Conservation (phyloP, 2,113 vertebrate genomes). For the Casuarius casuarius region DNA sequence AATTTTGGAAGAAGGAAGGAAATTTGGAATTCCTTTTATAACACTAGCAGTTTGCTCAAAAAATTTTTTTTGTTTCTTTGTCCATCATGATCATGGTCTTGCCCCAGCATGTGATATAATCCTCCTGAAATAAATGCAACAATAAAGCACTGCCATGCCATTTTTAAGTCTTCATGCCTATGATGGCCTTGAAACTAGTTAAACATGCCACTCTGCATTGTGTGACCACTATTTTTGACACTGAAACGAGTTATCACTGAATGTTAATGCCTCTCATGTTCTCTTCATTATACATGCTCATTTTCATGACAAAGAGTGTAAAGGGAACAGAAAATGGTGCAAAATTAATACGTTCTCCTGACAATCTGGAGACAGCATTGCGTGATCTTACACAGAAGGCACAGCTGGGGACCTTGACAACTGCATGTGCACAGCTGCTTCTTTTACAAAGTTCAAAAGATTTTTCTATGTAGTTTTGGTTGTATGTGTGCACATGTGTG, state of each 20-base stretch:
- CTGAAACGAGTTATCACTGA: conserved; percentile 48
- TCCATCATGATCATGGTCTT: not conserved
- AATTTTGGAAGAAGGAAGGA: not conserved
- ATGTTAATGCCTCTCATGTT: conserved; percentile 61
- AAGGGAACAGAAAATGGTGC: conserved; percentile 58
- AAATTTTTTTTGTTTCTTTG: not conserved
- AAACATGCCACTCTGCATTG: conserved; percentile 43
- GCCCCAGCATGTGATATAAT: not conserved
- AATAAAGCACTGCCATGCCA: not conserved
- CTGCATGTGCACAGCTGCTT: conserved; percentile 54
- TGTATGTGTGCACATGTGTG: not conserved
- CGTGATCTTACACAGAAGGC: conserved; percentile 52
- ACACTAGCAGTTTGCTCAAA: not conserved
- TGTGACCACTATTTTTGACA: conserved; percentile 65
- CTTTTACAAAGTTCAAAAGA: conserved; percentile 57
- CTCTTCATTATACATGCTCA: conserved; percentile 50
- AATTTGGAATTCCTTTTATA: not conserved
- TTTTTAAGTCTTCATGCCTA: conserved; percentile 34
- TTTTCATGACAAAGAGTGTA: conserved; percentile 65
- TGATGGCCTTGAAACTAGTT: conserved; percentile 28
- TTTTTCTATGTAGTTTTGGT: not conserved
- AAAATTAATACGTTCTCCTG: conserved; percentile 62
- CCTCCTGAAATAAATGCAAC: not conserved
- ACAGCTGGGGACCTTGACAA: conserved; percentile 54
- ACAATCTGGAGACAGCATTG: conserved; percentile 57